These are phyloP conservation scores for Trachelus iudaicus DNA, from an alignment of 2,888 invertebrate genomes.

Conservation along the genomic window DNA sequence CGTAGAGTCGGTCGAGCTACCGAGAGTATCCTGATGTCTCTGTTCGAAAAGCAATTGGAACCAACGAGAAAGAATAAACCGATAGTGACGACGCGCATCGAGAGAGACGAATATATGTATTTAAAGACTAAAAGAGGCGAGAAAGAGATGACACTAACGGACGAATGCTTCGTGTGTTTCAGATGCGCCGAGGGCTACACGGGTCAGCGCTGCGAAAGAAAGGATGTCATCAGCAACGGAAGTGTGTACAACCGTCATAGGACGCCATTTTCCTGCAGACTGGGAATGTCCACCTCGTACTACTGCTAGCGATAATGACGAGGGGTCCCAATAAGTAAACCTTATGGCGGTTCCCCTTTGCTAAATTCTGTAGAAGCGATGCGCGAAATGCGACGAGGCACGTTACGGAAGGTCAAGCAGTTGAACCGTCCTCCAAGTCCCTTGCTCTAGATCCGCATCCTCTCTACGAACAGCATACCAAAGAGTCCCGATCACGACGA, in stretches of 20 bases:
- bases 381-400: constrained; percentile 15
- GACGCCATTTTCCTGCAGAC: constrained; percentile 80
- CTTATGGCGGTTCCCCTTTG: background rate
- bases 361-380: constrained; percentile 1
- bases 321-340: constrained; percentile 52
- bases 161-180: constrained; percentile 53
- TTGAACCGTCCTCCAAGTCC: constrained; percentile 7
- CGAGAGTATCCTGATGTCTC: too few relatives aligned
- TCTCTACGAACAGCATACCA: constrained; percentile 53
- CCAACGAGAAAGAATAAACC: too few relatives aligned
- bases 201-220: constrained; percentile 83
- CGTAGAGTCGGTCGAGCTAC: too few relatives aligned
- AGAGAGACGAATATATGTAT: too few relatives aligned
- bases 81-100: too few relatives aligned
- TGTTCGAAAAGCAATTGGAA: too few relatives aligned
- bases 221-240: constrained; percentile 79
- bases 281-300: constrained; percentile 81
- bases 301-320: constrained; percentile 75
- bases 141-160: too few relatives aligned
- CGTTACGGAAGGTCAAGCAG: constrained; percentile 1
- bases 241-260: constrained; percentile 77
- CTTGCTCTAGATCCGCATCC: constrained; percentile 10
- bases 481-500: constrained; percentile 47
- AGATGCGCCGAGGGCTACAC: constrained; percentile 85
- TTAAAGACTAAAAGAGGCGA: too few relatives aligned